Conservation (phyloP, 2,113 vertebrate genomes). For the Gadus chalcogrammus region DNA sequence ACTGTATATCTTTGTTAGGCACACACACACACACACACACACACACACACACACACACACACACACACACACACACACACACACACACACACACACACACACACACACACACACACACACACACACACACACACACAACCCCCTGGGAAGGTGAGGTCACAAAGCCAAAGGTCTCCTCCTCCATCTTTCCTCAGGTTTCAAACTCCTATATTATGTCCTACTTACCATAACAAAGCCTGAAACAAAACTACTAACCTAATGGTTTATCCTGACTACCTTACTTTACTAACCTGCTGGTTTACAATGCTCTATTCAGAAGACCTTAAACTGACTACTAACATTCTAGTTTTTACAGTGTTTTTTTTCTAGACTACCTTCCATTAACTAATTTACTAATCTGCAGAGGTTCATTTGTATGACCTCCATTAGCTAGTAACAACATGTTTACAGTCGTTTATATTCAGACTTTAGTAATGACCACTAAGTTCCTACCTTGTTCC, state of each 20-base stretch:
- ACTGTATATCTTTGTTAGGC: not conserved
- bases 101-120: conserved; percentile 18
- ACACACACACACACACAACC: conserved; percentile 17
- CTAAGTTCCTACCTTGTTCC: not conserved
- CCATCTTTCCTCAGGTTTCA: too few relatives aligned
- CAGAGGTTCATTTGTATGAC: not conserved
- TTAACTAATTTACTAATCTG: not conserved
- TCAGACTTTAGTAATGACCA: not conserved
- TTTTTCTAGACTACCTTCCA: not conserved
- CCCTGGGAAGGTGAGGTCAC: conserved; percentile 28
- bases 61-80: conserved; percentile 21
- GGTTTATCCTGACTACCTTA: not conserved
- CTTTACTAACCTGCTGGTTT: not conserved
- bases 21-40: conserved; percentile 13
- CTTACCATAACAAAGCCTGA: too few relatives aligned
- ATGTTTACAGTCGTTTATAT: not conserved
- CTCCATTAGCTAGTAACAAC: not conserved
- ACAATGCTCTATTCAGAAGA: not conserved
- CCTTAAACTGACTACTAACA: not conserved
- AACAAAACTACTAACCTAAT: not conserved
- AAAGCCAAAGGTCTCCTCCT: not conserved
- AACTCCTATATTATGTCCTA: too few relatives aligned
- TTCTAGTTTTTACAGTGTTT: not conserved
- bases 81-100: conserved; percentile 12
- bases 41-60: conserved; percentile 11